phyloP scores from a whole-genome alignment of 2,888 invertebrate species.

The Ennomos quercinarius region DNA sequence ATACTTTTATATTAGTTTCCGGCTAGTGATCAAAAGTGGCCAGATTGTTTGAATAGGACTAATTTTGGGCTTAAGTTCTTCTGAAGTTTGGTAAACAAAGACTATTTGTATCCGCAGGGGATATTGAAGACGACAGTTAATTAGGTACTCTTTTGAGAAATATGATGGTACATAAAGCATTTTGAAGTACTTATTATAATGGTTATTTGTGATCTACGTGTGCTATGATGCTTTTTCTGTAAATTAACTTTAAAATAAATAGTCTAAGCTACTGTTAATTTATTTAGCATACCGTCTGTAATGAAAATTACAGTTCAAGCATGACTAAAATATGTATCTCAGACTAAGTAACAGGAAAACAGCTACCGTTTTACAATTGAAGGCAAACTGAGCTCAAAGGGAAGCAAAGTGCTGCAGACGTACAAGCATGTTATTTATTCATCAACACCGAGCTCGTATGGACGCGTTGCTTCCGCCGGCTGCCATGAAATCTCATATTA shows the following conservation, averaged over 20 bases:
- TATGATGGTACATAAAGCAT: too few relatives aligned
- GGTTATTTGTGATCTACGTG: too few relatives aligned
- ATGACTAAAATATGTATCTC: not conserved
- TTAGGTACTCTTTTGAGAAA: too few relatives aligned
- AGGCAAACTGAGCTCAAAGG: slow-evolving; percentile 43
- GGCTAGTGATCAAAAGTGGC: slow-evolving; percentile 1
- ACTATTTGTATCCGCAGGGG: not conserved
- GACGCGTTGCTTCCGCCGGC: slow-evolving; percentile 53
- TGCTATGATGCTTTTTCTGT: too few relatives aligned
- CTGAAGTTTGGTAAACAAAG: slow-evolving; percentile 1
- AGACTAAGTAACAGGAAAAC: slow-evolving; percentile 2
- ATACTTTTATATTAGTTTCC: too few relatives aligned
- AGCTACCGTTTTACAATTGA: slow-evolving; percentile 32
- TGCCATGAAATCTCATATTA: slow-evolving; percentile 71
- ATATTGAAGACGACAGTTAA: not conserved
- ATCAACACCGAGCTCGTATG: slow-evolving; percentile 53
- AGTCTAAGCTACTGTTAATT: too few relatives aligned
- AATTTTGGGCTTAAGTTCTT: slow-evolving; percentile 2
- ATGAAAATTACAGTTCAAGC: too few relatives aligned
- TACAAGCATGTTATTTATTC: slow-evolving; percentile 61
- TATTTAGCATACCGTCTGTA: too few relatives aligned
- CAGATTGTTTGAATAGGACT: slow-evolving; percentile 11
- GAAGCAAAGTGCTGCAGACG: slow-evolving; percentile 48
- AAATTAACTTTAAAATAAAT: too few relatives aligned
- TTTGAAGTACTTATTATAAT: too few relatives aligned